Conservation (phyloP, 2,113 vertebrate species). For the Excalfactoria chinensis region DNA sequence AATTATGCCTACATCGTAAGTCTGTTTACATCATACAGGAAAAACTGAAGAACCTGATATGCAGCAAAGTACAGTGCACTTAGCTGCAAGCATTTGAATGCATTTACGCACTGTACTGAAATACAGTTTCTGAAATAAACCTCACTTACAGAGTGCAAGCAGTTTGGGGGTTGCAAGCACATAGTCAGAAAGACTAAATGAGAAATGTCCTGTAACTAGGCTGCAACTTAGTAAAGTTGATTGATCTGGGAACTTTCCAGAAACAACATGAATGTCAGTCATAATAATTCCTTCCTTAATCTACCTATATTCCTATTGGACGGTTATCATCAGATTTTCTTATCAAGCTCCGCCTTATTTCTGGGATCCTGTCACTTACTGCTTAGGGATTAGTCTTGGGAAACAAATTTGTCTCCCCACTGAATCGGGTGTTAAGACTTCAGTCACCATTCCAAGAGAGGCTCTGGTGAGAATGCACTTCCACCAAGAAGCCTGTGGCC, state of each 20-base stretch:
- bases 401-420: not conserved
- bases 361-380: not conserved
- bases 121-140: not conserved
- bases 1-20: not conserved
- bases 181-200: not conserved
- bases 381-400: not conserved
- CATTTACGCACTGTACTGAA: not conserved
- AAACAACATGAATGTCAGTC: not conserved
- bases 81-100: not conserved
- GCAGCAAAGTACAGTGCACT: not conserved
- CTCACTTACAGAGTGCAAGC: not conserved
- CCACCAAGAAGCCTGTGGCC: not conserved
- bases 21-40: not conserved
- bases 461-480: not conserved
- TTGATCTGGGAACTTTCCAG: not conserved
- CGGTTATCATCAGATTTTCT: not conserved
- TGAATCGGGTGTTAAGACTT: not conserved
- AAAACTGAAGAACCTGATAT: constrained; percentile 1
- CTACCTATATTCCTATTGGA: not conserved
- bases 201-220: not conserved
- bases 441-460: not conserved
- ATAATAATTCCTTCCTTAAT: not conserved
- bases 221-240: not conserved
- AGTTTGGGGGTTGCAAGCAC: not conserved
- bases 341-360: not conserved